Conservation (phyloP, 1,140 invertebrate species). For the Hermetia illucens region DNA sequence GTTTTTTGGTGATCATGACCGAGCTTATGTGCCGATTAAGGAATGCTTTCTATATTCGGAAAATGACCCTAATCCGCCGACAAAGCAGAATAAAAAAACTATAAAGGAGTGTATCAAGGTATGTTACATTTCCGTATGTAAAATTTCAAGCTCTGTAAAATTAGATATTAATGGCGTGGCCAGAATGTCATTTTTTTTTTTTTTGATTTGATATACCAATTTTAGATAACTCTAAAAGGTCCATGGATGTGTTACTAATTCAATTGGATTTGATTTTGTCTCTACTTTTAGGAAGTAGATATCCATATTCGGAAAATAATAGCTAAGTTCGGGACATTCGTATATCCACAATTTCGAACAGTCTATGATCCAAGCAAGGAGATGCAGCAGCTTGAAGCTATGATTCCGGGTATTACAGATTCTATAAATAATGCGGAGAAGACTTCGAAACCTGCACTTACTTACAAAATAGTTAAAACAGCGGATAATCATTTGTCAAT, state of each 20-base stretch:
- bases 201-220: no score
- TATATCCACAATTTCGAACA: slow-evolving; percentile 58
- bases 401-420: slow-evolving; percentile 40
- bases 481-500: slow-evolving; percentile 26
- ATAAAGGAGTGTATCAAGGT: slow-evolving; percentile 46
- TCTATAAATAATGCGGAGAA: slow-evolving; percentile 14
- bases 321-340: slow-evolving; percentile 59
- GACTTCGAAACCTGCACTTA: slow-evolving; percentile 29
- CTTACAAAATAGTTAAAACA: slow-evolving; percentile 26
- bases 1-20: slow-evolving; percentile 89
- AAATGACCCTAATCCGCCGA: slow-evolving; percentile 41
- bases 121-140: slow-evolving; percentile 6
- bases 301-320: slow-evolving; percentile 58
- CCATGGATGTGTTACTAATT: no score
- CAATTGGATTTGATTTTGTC: slow-evolving; percentile 2
- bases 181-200: no score
- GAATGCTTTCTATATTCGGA: slow-evolving; percentile 74
- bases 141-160: slow-evolving; percentile 30
- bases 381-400: slow-evolving; percentile 47
- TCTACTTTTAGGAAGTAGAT: slow-evolving; percentile 46
- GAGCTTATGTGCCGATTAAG: slow-evolving; percentile 73
- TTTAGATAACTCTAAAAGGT: no score
- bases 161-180: slow-evolving; percentile 31
- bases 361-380: slow-evolving; percentile 51
- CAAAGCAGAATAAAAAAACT: slow-evolving; percentile 43